Evolutionary conservation across 2,888 invertebrate genomes (phyloP), one percentile per base, ranked within the genome.

Genomic region (Drosophila limbata): DNA sequence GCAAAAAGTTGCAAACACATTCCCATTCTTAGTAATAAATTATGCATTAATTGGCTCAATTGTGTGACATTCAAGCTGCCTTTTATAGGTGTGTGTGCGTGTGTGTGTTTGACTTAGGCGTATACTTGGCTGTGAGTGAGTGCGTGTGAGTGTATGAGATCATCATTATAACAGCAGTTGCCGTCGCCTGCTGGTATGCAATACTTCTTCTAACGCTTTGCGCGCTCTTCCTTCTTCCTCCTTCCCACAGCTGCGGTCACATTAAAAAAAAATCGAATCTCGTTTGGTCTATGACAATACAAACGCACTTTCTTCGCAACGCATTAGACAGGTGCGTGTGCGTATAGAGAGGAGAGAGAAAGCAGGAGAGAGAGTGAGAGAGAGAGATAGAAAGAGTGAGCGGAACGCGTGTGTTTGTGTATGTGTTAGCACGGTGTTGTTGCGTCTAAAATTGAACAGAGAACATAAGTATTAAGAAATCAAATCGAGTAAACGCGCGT

Each of bases 241-340:
- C 57, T 53, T 69, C 28, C 57, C 39, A 77, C 66, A 78, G 79
- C 53, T 73, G 69, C 63, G 69, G 42, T 37, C 63, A 63, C 33
- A 61, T 37, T 61, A 50, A 73, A 75, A 55, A 67, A 69, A 85
- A 77, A 67, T 73, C 64, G 77, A 77, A 88, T 68, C 69, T 69
- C 68, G 69, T 60, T 69, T 77, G 69, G 77, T 83, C 68, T 79
- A 76, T 81, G 79, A 78, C 67, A 84, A 77, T 73, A 80, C 78
- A 71, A 70, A 88, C 86, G 70, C 81, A 84, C 71, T 83, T 88
- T 83, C 79, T 72, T 80, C 69, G 80, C 75, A 73, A 82, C 84
- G 88, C 88, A 84, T 85, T 82, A 50, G 45, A 51, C 53, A 74
- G 85, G 86, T 88, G 83, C 88, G 83, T 88, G 83, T 75, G 85